These are phyloP conservation scores for Pollachius pollachius DNA, from an alignment of 2,113 vertebrate species.

Conservation along the genomic window DNA sequence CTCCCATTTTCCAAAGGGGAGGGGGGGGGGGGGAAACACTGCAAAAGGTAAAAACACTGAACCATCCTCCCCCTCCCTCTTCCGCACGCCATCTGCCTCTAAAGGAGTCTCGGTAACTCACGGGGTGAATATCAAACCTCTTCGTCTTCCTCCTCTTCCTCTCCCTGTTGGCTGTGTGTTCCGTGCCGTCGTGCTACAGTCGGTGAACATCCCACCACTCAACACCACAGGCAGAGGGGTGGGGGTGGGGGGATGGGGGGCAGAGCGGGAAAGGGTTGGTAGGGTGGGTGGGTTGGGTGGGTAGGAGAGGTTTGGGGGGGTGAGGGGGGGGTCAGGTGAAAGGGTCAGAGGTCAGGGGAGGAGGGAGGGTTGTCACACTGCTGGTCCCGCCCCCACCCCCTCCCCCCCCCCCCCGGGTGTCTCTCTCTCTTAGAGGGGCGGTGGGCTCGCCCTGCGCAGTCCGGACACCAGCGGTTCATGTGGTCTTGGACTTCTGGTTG, in stretches of 20 bases:
- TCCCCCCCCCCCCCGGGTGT: constrained; percentile 1
- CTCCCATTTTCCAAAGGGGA: neutral
- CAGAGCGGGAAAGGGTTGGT: no score
- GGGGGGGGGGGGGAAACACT: neutral
- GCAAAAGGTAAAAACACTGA: neutral
- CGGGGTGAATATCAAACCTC: neutral
- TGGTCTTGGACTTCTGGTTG: constrained; percentile 73
- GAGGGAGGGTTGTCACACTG: no score
- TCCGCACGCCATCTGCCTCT: no score
- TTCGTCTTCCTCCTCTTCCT: neutral
- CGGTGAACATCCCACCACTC: neutral
- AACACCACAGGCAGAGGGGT: neutral
- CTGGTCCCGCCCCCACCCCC: neutral
- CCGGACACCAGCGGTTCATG: constrained; percentile 49
- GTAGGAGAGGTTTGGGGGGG: neutral
- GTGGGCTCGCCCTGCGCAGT: constrained; percentile 3
- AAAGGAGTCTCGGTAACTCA: neutral
- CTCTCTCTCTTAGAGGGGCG: constrained; percentile 18
- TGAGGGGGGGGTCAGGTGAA: neutral
- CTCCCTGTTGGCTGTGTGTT: neutral
- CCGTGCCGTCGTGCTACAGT: neutral
- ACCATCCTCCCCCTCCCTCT: neutral
- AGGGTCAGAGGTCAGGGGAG: neutral
- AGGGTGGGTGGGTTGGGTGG: no score
- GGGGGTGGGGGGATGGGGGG: no score